Evolutionary conservation across 2,113 vertebrate genomes (phyloP), one percentile per base, ranked within the genome.

Genomic region (Pedionomus torquatus): DNA sequence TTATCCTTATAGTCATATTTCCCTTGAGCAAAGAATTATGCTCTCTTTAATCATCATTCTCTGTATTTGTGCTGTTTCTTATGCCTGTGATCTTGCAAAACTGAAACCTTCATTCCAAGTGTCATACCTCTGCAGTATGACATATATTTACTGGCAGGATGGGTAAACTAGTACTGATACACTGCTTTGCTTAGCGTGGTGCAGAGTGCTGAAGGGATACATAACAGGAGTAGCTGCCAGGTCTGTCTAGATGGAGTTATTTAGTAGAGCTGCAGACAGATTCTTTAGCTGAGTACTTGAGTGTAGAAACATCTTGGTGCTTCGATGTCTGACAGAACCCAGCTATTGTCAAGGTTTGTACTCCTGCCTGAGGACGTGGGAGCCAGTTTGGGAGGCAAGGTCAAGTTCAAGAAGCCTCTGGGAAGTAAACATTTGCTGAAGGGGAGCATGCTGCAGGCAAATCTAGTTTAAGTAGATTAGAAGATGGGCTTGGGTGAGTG

Each of bases 261-360:
- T 92, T 68, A 95, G 60, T 4, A 54, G 51, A 90, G 46, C 68
- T 92, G 83, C 28, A 94, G 85, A 94, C 52, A 93, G 76, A 90
- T 87, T 51, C 46, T 74, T 81, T 60, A 77, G 64, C 72, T 90
- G 66, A 96, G 31, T 43, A 55, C 46, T 65, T 43, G 83, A 86
- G 49, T 55, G 72, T 31, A 95, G 94, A 93, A 90, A 92, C 9
- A 13, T 66, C n/a, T 81, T 93, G 86, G 25, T 46, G 58, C 8
- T 83, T 31, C 54, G 77, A 4, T 6, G 21, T 83, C 37, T 74
- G n/a, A 19, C 68, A 92, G 71, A 92, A 80, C 28, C 4, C n/a
- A 66, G 64, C 66, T 83, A 46, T 93, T 93, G 90, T 28, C 54
- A 74, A 74, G 37, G 15, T 24, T 64, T 35, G 5, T 37, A 77